Percentiles rank a stretch among this genome's conserved stretches.
These are phyloP conservation scores for Holocentrus rufus DNA, from an alignment of 2,797 vertebrate species.

Conservation along the genomic window DNA sequence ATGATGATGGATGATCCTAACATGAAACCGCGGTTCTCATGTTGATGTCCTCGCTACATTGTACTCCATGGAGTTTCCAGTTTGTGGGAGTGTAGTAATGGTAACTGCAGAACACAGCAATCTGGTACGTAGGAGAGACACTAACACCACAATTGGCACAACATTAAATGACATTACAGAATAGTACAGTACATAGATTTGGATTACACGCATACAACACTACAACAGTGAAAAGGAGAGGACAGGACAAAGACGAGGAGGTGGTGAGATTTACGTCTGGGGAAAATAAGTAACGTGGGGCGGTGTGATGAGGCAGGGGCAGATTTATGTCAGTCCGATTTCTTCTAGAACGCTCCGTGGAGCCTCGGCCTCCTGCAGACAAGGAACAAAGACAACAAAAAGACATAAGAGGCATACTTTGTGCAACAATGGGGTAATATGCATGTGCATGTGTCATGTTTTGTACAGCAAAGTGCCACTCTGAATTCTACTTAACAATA, in stretches of 20 bases:
- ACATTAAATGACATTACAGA: conserved; percentile 61
- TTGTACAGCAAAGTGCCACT: not conserved
- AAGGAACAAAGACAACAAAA: conserved; percentile 34
- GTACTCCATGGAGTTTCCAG: conserved; percentile 51
- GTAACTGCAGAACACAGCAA: conserved; percentile 46
- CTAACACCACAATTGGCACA: conserved; percentile 72
- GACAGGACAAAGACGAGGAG: conserved; percentile 80
- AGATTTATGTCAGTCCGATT: conserved; percentile 95
- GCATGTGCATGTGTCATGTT: not conserved
- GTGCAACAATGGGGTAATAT: not conserved
- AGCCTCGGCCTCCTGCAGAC: conserved; percentile 96
- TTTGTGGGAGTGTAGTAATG: conserved; percentile 18
- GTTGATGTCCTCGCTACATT: conserved; percentile 72
- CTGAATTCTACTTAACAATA: conserved; percentile 14
- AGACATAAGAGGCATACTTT: not conserved
- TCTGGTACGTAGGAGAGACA: conserved; percentile 56
- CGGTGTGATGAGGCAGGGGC: conserved; percentile 51
- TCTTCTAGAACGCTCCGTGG: conserved; percentile 99
- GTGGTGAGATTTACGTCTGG: conserved; percentile 45
- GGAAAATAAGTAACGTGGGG: conserved; percentile 53
- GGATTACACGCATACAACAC: conserved; percentile 79
- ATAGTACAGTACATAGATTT: conserved; percentile 57
- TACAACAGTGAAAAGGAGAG: conserved; percentile 79
- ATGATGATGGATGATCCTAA: conserved; percentile 27
- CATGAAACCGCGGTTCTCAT: conserved; percentile 42